A percentile compares a stretch with the other conserved stretches of the same genome.
Conservation (phyloP, 1,140 invertebrate genomes). For the Hydropsyche tenuis region DNA sequence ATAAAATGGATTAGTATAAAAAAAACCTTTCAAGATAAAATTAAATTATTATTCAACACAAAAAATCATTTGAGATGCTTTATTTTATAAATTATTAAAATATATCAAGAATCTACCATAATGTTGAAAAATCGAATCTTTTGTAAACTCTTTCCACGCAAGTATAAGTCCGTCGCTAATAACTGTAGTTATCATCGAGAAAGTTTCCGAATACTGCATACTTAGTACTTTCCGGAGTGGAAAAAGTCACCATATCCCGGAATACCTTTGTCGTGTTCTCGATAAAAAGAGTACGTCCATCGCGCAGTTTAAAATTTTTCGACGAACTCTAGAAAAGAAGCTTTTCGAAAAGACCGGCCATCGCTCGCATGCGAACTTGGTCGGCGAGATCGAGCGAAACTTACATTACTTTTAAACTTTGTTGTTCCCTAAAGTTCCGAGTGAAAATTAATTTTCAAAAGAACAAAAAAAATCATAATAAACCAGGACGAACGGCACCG, state of each 20-base stretch:
- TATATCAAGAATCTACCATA: too few relatives aligned
- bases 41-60: too few relatives aligned
- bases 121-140: too few relatives aligned
- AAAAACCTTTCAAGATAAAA: too few relatives aligned
- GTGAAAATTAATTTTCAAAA: constrained; percentile 34
- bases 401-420: constrained; percentile 42
- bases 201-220: neutral
- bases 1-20: too few relatives aligned
- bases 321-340: constrained; percentile 4
- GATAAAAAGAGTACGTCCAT: constrained; percentile 5
- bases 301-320: neutral
- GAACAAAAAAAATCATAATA: constrained; percentile 31
- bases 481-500: neutral
- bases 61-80: too few relatives aligned
- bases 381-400: constrained; percentile 30
- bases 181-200: constrained; percentile 14
- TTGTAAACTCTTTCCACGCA: too few relatives aligned
- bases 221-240: neutral
- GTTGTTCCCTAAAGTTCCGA: constrained; percentile 34
- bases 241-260: neutral
- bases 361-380: constrained; percentile 21
- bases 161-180: neutral
- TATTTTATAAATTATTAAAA: too few relatives aligned
- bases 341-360: constrained; percentile 2
- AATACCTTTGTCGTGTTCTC: neutral